Base-by-base conservation (phyloP, 2,888 invertebrate species). In the Luperina testacea region DNA sequence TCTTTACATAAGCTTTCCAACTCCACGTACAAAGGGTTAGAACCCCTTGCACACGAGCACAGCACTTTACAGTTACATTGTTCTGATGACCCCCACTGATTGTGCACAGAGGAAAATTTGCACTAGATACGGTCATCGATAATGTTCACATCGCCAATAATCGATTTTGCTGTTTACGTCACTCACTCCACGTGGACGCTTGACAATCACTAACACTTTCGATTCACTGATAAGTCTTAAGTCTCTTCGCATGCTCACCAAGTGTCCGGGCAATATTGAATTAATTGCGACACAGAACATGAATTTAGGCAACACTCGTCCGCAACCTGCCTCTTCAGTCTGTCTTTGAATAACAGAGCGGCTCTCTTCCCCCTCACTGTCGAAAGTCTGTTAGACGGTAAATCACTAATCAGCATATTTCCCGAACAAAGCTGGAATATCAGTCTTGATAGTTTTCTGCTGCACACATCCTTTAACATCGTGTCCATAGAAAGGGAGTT, bases 241-340 rank as follows among this genome's bases (percentile, higher is more conserved):
- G 59, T 83, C 51, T 72, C 20, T 13, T 15, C 45, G 8, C 63
- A 32, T 32, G 70, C 45, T 95, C 94, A 96, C 95, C 95, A 96
- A 77, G 92, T 92, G 57, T 95, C 95, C 20, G 95, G 95, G 86
- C 96, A 96, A 81, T 96, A 96, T 65, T 95, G 91, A 27, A 96
- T 85, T n/a, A 96, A 87, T 82, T 96, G 92, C 5, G 94, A 90
- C 24, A 96, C 89, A 0, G 94, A 93, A 77, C 96, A 96, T 0
- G 95, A 88, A 20, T 88, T 90, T 3, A 90, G 78, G 78, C 96
- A 96, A 87, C 96, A 96, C 79, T 95, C 94, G 64, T 95, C 92
- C 0, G 88, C 94, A 6, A 96, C 88, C 81, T 93, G 94, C 71
- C 95, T 91, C 83, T 91, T 94, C 45, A 92, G 78, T 77, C 95